Evolutionary conservation across 2,888 invertebrate genomes (phyloP).

Genomic region (Octonoba sinensis): DNA sequence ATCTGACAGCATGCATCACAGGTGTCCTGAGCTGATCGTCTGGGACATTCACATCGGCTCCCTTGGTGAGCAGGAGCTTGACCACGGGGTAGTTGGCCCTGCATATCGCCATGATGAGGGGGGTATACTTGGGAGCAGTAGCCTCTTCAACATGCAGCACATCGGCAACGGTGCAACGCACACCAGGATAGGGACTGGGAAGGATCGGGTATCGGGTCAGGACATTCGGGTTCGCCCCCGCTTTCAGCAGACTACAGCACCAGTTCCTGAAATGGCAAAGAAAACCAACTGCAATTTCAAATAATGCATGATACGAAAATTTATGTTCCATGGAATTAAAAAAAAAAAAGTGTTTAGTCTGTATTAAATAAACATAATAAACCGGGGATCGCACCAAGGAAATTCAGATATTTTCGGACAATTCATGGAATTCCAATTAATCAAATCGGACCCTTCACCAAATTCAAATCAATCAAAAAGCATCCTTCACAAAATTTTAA

Average conservation of each 20-base stretch:
- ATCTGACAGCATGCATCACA: constrained; percentile 72
- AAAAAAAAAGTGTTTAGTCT: background rate
- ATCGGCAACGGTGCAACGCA: constrained; percentile 44
- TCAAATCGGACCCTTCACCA: too few species aligned
- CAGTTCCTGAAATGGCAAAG: constrained; percentile 30
- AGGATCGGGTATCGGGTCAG: constrained; percentile 68
- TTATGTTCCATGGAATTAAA: background rate
- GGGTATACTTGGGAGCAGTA: constrained; percentile 67
- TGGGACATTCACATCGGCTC: constrained; percentile 71
- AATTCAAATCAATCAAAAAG: too few species aligned
- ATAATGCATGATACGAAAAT: too few species aligned
- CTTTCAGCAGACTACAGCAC: constrained; percentile 67
- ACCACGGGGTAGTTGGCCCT: constrained; percentile 69
- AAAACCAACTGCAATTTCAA: too few species aligned
- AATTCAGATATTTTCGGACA: too few species aligned
- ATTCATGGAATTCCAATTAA: too few species aligned
- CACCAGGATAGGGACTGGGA: constrained; percentile 61
- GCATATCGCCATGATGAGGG: constrained; percentile 71
- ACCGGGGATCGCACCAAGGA: background rate
- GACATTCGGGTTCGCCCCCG: constrained; percentile 69
- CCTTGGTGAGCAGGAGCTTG: constrained; percentile 69
- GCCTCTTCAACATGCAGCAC: constrained; percentile 42
- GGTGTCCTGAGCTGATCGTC: constrained; percentile 71
- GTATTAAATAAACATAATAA: background rate
- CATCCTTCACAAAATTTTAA: too few species aligned